Base-by-base conservation (phyloP, 2,113 vertebrate genomes). In the Crocuta crocuta region DNA sequence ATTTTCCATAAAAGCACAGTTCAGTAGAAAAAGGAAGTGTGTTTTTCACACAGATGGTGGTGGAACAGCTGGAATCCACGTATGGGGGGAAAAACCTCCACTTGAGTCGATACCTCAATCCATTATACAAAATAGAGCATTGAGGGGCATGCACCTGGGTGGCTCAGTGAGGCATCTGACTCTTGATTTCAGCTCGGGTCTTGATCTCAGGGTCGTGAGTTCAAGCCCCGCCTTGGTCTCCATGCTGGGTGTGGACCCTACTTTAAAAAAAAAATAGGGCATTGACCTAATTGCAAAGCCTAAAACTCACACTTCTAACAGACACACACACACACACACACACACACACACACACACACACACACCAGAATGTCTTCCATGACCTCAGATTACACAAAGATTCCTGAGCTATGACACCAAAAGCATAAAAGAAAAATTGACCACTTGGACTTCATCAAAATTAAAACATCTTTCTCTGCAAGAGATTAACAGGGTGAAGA, bases 381-480 rank as follows among this genome's bases (percentile, higher is more conserved):
- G 58, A 61, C 58, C 70, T 82, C 35, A 4, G 33, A 33, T 82
- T 65, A 93, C 28, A 5, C 19, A 93, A 93, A 66, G 63, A 2
- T 58, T 70, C 78, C 65, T 71, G 58, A 88, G 23, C 17, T 88
- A 71, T 11, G 50, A 53, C 61, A 79, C 15, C 31, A 88, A 88
- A 80, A 35, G 85, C 43, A 65, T 85, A 39, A 76, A 74, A 74
- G 23, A 63, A 93, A 84, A 74, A 39, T 35, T 63, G 17, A 23
- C 39, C 50, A 50, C 61, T 48, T 23, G 15, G 76, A 48, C 33
- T 71, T 89, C 53, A 21, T 45, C 74, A 95, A 90, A 76, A 66
- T 95, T 74, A 78, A 91, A 90, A 91, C 10, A 11, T 58, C 79
- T 68, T 91, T 66, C 45, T 83, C 93, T 76, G 26, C 35, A 66